Base-by-base conservation (phyloP, 2,888 invertebrate species). In the Asteroscopus sphinx region DNA sequence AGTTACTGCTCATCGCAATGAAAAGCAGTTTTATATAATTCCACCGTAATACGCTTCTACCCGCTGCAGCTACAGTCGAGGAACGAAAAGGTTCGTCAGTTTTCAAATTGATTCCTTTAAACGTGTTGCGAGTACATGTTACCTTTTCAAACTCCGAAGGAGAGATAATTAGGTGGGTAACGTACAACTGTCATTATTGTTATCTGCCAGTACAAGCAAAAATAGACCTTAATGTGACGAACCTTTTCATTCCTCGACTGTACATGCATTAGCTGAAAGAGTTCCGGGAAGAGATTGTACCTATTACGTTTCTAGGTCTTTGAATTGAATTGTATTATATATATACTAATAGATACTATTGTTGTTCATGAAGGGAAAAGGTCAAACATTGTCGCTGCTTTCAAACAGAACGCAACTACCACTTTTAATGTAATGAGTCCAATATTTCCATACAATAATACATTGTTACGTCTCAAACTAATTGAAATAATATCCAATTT, bases 381-480 rank as follows among this genome's bases (percentile, higher is more conserved):
- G 89, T 88, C 87, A 88, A 79, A 83, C 72, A 81, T 76, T 82
- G 82, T 85, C 79, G 79, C 70, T 74, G 77, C 78, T 82, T 81
- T 82, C 79, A 79, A 81, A 83, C 77, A 77, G 74, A 80, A 77
- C 76, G 74, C 81, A 80, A 79, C 76, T 79, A 82, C 75, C 54
- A 72, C 66, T 83, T 81, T 83, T 81, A 86, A 87, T 87, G 87
- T 77, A 90, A 87, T 83, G 86, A 83, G 88, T 83, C 71, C 90
- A 86, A 87, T 87, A 92, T 93, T 91, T 89, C 87, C 92, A 93
- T 91, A 93, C 91, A 92, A 92, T 91, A 87, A 87, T 83, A 87
- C 87, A 89, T 90, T 90, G 90, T 90, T 86, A 82, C 78, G 82
- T 87, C 83, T 71, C 71, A 80, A 78, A 80, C 82, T 90, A 91